These are phyloP conservation scores for Colletes latitarsis DNA, from an alignment of 1,140 invertebrate species.

Conservation along the genomic window DNA sequence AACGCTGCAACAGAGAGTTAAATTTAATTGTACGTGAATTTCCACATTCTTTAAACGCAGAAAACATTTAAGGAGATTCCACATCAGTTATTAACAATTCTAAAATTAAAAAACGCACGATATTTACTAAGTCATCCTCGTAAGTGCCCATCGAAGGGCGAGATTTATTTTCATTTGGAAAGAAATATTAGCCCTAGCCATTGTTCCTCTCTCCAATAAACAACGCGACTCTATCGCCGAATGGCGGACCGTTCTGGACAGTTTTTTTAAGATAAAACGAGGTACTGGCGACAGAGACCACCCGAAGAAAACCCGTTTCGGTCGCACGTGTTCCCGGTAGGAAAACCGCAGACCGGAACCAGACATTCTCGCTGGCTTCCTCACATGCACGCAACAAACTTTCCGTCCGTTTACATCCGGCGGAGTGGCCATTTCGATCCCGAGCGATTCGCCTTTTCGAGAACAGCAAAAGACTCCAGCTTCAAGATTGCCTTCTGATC, in stretches of 20 bases:
- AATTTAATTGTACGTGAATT: no score
- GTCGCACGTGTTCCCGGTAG: constrained; percentile 61
- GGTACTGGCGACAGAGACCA: constrained; percentile 39
- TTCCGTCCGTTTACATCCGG: constrained; percentile 49
- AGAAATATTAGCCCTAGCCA: not conserved
- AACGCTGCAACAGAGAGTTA: no score
- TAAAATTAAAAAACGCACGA: no score
- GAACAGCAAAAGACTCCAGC: not conserved
- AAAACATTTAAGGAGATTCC: no score
- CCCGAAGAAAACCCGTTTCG: constrained; percentile 56
- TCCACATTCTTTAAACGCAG: no score
- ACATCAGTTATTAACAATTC: no score
- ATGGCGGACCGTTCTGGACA: constrained; percentile 42
- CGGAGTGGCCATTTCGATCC: constrained; percentile 41
- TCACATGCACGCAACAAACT: constrained; percentile 35
- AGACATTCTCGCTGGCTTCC: constrained; percentile 51
- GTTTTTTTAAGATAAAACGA: constrained; percentile 57
- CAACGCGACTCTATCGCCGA: not conserved
- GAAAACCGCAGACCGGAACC: constrained; percentile 68
- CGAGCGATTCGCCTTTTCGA: not conserved
- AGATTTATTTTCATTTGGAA: no score
- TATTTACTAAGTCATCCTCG: no score
- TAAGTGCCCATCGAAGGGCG: no score
- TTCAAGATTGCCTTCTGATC: not conserved
- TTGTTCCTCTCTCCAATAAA: not conserved